Evolutionary conservation across 2,113 vertebrate genomes (phyloP).

Genomic region (Scortum barcoo): DNA sequence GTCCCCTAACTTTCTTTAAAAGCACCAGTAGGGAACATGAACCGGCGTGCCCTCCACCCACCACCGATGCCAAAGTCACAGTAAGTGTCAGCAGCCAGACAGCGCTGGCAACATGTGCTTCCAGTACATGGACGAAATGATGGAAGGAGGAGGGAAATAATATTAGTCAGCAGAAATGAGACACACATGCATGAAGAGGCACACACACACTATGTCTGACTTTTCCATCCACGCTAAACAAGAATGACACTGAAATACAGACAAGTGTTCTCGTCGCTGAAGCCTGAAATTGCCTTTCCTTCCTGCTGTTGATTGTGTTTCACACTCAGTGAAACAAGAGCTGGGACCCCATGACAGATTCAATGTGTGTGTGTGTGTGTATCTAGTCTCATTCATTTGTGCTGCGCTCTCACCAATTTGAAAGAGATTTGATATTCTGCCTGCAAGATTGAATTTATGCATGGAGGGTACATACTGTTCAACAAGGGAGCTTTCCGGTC

Average conservation of each 20-base stretch:
- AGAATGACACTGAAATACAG: slow-evolving; percentile 72
- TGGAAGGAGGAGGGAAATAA: slow-evolving; percentile 30
- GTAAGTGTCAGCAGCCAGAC: slow-evolving; percentile 33
- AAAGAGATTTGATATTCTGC: slow-evolving; percentile 50
- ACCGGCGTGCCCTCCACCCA: not conserved
- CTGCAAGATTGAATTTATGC: slow-evolving; percentile 47
- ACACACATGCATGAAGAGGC: slow-evolving; percentile 14
- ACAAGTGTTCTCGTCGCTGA: slow-evolving; percentile 65
- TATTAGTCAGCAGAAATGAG: slow-evolving; percentile 65
- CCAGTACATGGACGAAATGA: slow-evolving; percentile 45
- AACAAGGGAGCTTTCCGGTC: slow-evolving; percentile 24
- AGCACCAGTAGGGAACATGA: not conserved
- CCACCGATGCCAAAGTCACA: slow-evolving; percentile 11
- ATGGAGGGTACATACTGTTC: not conserved
- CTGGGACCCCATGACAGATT: slow-evolving; percentile 39
- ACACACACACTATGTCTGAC: slow-evolving; percentile 40
- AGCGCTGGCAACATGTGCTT: slow-evolving; percentile 28
- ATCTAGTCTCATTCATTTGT: slow-evolving; percentile 34
- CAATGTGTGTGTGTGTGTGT: slow-evolving; percentile 19
- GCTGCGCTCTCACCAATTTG: slow-evolving; percentile 13
- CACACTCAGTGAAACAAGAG: slow-evolving; percentile 69
- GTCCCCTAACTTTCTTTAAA: not conserved
- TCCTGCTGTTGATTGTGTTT: slow-evolving; percentile 74
- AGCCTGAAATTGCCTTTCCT: slow-evolving; percentile 79
- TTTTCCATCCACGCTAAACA: slow-evolving; percentile 65